Evolutionary conservation across 2,113 vertebrate species (phyloP), one percentile per base, ranked within the genome.

Genomic region (Merops nubicus): DNA sequence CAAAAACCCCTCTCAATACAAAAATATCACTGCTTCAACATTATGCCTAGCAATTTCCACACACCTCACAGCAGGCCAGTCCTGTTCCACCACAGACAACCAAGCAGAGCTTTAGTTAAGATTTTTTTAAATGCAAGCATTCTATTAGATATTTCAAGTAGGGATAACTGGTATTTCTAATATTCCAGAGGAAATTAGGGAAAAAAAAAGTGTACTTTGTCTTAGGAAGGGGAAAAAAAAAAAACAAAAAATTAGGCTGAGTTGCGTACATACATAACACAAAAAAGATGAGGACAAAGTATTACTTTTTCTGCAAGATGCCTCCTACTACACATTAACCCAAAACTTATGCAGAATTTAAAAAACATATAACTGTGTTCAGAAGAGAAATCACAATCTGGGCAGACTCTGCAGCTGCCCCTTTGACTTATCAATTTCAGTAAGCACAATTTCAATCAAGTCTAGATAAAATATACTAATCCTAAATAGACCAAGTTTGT

Each of bases 391-490:
- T 95, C 94, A 97, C 76, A 95, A 96, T 95, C 93, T 96, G 89
- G 69, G 89, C 75, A 98, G 94, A 88, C 87, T 97, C 89, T 91
- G 91, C 78, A 96, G 89, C 75, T 98, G 96, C 91, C 97, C 96
- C 94, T 98, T 97, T 98, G 96, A 97, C 97, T 98, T 98, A 97
- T 95, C 96, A 98, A 97, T 98, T 98, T 97, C 97, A 98, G 93
- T 89, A 97, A 98, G 97, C 76, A 98, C 98, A 97, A 98, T 97
- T 98, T 98, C 97, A 98, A 97, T 98, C 97, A 98, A 98, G 96
- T 88, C 97, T 94, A 97, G 97, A 98, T 98, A 98, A 98, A 98
- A 97, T 97, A 98, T 87, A 98, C 94, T 98, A 98, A 98, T 98
- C 98, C 97, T 96, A 96, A 97, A 97, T 72, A 97, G 96, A 97